Percentiles rank a stretch among this genome's conserved stretches.
Evolutionary conservation across 1,140 invertebrate genomes (phyloP).

Genomic region (Ceratoteleas bidentatus): DNA sequence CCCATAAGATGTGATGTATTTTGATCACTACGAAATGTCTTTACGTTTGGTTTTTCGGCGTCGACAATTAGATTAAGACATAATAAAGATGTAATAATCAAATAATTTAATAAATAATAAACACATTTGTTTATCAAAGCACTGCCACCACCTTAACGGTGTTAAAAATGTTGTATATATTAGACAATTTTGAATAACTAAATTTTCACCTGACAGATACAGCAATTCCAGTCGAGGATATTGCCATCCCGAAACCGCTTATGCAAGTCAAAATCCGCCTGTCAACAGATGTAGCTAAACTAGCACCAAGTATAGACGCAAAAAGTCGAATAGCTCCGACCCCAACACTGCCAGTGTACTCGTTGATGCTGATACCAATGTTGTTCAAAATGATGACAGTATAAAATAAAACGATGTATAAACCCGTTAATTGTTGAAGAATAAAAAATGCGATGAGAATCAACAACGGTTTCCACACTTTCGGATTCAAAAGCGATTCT

Average conservation of each 20-base stretch:
- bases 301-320: conserved; percentile 86
- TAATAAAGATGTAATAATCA: conserved; percentile 17
- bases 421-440: conserved; percentile 85
- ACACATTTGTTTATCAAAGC: no score
- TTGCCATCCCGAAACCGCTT: conserved; percentile 84
- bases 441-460: conserved; percentile 83
- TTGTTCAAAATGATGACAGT: conserved; percentile 87
- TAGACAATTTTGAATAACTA: no score
- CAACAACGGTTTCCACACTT: conserved; percentile 83
- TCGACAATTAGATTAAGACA: no score
- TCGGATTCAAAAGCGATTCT: conserved; percentile 81
- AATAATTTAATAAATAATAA: no score
- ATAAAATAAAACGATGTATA: conserved; percentile 87
- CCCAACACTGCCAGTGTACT: conserved; percentile 87
- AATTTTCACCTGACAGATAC: conserved; percentile 68
- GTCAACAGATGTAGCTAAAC: conserved; percentile 86
- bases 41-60: no score
- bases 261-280: conserved; percentile 85
- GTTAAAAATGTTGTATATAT: no score
- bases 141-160: no score
- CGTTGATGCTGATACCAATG: conserved; percentile 85
- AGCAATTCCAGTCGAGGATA: conserved; percentile 83
- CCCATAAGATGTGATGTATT: no score
- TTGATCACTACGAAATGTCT: neutral
- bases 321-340: conserved; percentile 86